Percentiles rank a stretch among this genome's conserved stretches.
These are phyloP conservation scores for Macropus fuliginosus DNA, from an alignment of 2,797 vertebrate species.

Conservation along the genomic window DNA sequence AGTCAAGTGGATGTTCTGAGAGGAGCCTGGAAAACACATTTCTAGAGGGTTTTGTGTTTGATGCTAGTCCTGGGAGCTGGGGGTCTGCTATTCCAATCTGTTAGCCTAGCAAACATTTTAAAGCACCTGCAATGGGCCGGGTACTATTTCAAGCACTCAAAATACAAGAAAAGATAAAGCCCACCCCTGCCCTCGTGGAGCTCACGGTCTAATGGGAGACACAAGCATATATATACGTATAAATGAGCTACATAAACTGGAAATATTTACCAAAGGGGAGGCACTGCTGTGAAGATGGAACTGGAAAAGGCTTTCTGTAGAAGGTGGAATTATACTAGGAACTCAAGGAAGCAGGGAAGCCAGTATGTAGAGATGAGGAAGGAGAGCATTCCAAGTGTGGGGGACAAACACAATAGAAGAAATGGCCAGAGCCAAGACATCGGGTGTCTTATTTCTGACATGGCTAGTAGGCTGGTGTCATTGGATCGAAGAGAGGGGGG, in stretches of 20 bases:
- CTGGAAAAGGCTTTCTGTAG: neutral
- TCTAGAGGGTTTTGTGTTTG: constrained; percentile 69
- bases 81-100: neutral
- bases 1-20: constrained; percentile 79
- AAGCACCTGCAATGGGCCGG: neutral
- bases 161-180: too few species aligned
- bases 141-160: neutral
- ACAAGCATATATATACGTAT: neutral
- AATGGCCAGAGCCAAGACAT: neutral
- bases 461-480: neutral
- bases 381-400: neutral
- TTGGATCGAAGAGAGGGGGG: neutral
- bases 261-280: neutral
- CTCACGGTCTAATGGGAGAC: neutral
- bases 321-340: neutral
- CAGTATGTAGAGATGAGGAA: neutral
- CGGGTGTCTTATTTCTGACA: neutral
- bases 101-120: neutral
- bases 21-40: constrained; percentile 69
- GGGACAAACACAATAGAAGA: neutral
- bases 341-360: neutral
- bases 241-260: neutral
- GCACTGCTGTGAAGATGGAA: neutral
- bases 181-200: neutral
- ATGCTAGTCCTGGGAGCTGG: constrained; percentile 72